These are phyloP conservation scores for Cotesia vestalis DNA, from an alignment of 1,140 invertebrate species.

Conservation along the genomic window DNA sequence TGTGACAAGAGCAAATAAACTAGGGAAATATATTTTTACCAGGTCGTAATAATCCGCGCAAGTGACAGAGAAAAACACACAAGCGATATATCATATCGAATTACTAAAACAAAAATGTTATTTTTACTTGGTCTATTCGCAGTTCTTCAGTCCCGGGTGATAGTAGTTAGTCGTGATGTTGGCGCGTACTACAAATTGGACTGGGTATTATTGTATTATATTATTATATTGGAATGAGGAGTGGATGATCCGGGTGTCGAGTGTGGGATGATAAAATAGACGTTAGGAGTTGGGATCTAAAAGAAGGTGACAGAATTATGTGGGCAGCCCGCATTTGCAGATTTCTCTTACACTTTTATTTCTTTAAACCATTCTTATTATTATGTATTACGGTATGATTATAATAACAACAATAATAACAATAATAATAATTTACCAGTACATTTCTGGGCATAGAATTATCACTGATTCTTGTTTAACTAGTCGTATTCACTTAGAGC, in stretches of 20 bases:
- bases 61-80: conserved; percentile 9
- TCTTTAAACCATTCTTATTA: not conserved
- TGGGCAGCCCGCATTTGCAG: conserved; percentile 27
- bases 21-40: not conserved
- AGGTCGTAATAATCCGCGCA: not conserved
- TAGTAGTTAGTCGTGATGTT: too few relatives aligned
- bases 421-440: not conserved
- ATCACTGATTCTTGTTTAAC: conserved; percentile 21
- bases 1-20: too few relatives aligned
- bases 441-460: conserved; percentile 22
- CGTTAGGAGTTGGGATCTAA: not conserved
- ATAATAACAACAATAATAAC: too few relatives aligned
- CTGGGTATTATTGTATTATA: conserved; percentile 3
- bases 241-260: conserved; percentile 15
- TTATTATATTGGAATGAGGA: too few relatives aligned
- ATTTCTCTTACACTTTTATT: conserved; percentile 16
- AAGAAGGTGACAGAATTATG: conserved; percentile 25
- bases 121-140: conserved; percentile 1
- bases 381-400: not conserved
- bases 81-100: not conserved
- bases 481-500: not conserved
- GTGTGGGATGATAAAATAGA: conserved; percentile 19
- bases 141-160: not conserved
- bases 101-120: not conserved
- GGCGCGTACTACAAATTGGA: too few relatives aligned